Conservation (phyloP, 35 echinoderm and acorn worm genomes). For the Stichopus chloronotus region DNA sequence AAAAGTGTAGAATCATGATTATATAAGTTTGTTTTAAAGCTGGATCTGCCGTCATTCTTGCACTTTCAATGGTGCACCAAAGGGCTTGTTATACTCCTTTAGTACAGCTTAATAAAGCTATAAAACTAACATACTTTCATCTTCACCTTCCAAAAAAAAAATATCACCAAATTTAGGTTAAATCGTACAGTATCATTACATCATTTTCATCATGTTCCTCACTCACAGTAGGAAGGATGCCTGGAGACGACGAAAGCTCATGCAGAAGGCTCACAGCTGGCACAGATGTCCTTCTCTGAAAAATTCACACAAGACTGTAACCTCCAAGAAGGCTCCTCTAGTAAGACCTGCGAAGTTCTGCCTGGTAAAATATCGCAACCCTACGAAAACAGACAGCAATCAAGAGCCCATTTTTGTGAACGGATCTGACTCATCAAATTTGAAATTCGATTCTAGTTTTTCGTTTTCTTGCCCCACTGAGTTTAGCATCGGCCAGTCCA, state of each 20-base stretch:
- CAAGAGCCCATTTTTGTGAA: slow-evolving; percentile 7
- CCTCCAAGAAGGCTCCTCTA: slow-evolving; percentile 28
- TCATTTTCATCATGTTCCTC: background rate
- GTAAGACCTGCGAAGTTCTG: slow-evolving; percentile 39
- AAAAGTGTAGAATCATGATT: too few species aligned
- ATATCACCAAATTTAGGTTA: too few species aligned
- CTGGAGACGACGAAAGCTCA: slow-evolving; percentile 7
- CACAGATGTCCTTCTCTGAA: slow-evolving; percentile 3
- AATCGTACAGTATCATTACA: background rate
- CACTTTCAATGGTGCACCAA: too few species aligned
- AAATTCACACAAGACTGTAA: background rate
- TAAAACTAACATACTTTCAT: too few species aligned
- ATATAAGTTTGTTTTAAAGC: too few species aligned
- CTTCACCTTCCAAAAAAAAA: too few species aligned
- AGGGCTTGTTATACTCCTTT: too few species aligned
- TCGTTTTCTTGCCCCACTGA: slow-evolving; percentile 38
- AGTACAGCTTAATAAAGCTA: too few species aligned
- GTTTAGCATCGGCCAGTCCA: slow-evolving; percentile 7
- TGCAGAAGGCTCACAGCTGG: slow-evolving; percentile 39
- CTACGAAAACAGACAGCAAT: background rate
- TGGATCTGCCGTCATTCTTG: too few species aligned
- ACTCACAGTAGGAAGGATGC: slow-evolving; percentile 17
- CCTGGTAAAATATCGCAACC: background rate
- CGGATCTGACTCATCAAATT: background rate
- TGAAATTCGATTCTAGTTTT: slow-evolving; percentile 37